These are phyloP conservation scores for Labeo rohita DNA, from an alignment of 2,113 vertebrate species.

Conservation along the genomic window DNA sequence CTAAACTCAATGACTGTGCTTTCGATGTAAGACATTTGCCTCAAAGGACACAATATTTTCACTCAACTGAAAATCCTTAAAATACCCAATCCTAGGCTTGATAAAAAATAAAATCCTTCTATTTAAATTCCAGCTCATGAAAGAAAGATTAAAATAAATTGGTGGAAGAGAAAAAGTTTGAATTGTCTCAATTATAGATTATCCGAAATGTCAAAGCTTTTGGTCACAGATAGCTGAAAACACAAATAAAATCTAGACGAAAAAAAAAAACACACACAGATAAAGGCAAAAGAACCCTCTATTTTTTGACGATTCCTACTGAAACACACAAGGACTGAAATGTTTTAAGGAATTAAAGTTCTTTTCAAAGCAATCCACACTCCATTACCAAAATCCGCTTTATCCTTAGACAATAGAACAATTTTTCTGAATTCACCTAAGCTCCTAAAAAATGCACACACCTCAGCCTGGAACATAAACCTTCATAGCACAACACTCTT, in stretches of 20 bases:
- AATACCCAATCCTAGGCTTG: background rate
- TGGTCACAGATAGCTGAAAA: background rate
- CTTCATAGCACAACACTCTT: background rate
- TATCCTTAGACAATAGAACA: conserved; percentile 13
- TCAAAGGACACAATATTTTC: conserved; percentile 12
- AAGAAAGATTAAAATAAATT: conserved; percentile 23
- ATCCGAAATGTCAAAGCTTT: background rate
- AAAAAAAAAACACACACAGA: background rate
- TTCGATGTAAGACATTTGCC: background rate
- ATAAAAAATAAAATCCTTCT: background rate
- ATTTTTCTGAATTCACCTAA: conserved; percentile 12
- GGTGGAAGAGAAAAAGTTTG: background rate
- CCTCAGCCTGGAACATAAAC: conserved; percentile 8
- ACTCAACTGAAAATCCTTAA: conserved; percentile 5
- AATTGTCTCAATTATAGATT: conserved; percentile 19
- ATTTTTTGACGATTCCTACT: background rate
- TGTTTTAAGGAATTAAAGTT: conserved; percentile 19
- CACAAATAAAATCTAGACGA: background rate
- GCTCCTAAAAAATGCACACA: conserved; percentile 18
- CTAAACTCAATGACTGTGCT: background rate
- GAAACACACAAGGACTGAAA: conserved; percentile 4
- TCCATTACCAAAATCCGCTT: background rate
- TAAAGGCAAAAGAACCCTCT: background rate
- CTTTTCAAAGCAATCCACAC: background rate
- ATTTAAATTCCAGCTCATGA: background rate